Evolutionary conservation across 2,113 vertebrate genomes (phyloP), one percentile per base, ranked within the genome.

Genomic region (Cyanistes caeruleus): DNA sequence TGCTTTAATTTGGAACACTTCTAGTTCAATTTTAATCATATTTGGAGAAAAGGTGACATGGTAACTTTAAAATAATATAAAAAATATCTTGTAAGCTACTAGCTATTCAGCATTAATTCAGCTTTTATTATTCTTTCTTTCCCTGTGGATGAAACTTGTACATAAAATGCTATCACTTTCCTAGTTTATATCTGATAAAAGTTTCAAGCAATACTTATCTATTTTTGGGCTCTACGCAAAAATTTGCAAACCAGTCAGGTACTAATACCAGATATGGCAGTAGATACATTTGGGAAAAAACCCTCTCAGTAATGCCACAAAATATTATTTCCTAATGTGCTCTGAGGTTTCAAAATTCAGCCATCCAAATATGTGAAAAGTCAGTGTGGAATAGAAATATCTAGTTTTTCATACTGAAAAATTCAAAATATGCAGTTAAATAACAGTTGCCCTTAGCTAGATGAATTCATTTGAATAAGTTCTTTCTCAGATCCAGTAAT

Each of bases 401-500:
- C 87, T 90, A 77, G 35, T 41, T 91, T 96, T 83, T 90, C 87
- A 65, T 85, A 94, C 79, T 83, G 95, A 81, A 97, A 96, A 95
- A 87, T 93, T 97, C 83, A 94, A 95, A 97, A 95, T 94, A 86
- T 81, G 77, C 80, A 87, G 93, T 95, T 96, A 96, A 96, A 93
- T 96, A 94, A 78, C 72, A 92, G 83, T 94, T 97, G 89, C 89
- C 86, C 63, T 92, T 81, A 95, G 93, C 78, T 90, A 93, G 85
- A 96, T 88, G 95, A 97, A 96, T 95, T 95, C 15, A 95, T 89
- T 93, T 97, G 87, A 96, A 94, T 87, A 96, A 93, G 43, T 83
- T 94, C 37, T 83, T 93, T 69, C 85, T 94, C 84, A 88, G 85
- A 96, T 94, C 79, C 72, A 74, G 30, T 96, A 93, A 84, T 90